Evolutionary conservation across 2,113 vertebrate species (phyloP), one percentile per base, ranked within the genome.

Genomic region (Numenius arquata): DNA sequence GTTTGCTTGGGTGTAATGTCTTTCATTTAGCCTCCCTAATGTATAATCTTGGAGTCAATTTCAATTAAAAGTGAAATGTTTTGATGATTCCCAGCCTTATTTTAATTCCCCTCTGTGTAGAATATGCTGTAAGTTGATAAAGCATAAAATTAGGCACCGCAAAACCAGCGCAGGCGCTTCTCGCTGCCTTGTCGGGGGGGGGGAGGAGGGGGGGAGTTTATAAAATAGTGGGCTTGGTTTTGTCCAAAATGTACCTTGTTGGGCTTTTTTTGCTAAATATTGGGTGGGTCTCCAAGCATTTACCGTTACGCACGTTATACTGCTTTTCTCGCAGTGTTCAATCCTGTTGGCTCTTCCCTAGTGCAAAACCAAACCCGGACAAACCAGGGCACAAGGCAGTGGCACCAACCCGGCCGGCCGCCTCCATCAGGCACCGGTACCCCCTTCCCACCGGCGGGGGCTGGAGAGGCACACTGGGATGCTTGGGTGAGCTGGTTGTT

Each of bases 1-100:
- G 68, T 41, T 59, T 52, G 3, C 77, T 52, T 21, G 58, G 63
- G 36, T 77, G 29, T 38, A 19, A 22, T 36, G 48, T 27, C 85
- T 81, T 59, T 41, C 78, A 59, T 73, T 77, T 47, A 59, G 59
- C 86, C 75, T 92, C 91, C 70, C 85, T 61, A 26, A 53, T 29
- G 82, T 63, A 36, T 81, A 41, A 85, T 93, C 74, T 27, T 16
- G 2, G 91, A 90, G 40, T 81, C 65, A 25, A 81, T 53, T 81
- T 90, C 93, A 78, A 85, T 92, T 85, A 94, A 61, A 95, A 92
- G 45, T 43, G 78, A 81, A 88, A 78, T 62, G 75, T 88, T 96
- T 73, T 59, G 32, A 41, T 62, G 40, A 88, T 85, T 90, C 79
- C 78, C 41, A 78, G 47, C 55, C 50, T 77, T 77, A 38, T 29